Percentiles rank a stretch among this genome's conserved stretches.
Conservation (phyloP, 2,797 vertebrate species). For the Clarias fuscus region DNA sequence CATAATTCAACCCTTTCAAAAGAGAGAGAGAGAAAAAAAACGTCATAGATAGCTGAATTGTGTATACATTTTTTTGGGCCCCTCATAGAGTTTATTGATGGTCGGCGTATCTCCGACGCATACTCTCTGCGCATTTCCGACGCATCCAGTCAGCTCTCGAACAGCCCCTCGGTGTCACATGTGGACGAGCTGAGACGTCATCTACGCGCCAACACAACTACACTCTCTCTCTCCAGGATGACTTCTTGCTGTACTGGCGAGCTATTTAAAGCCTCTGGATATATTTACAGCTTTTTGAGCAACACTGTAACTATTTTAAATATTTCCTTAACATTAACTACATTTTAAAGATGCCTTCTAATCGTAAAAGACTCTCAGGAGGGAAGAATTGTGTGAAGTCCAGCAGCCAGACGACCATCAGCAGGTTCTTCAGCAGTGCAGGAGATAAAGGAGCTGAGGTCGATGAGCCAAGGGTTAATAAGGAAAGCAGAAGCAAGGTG, state of each 20-base stretch:
- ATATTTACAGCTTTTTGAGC: neutral
- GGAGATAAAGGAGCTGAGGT: slow-evolving; percentile 47
- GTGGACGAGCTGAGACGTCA: slow-evolving; percentile 27
- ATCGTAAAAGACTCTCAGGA: slow-evolving; percentile 25
- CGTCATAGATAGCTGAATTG: too few species aligned
- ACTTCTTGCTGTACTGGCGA: slow-evolving; percentile 2
- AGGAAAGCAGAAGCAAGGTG: slow-evolving; percentile 65
- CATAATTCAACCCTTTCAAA: too few species aligned
- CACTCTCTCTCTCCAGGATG: neutral
- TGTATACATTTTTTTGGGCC: too few species aligned
- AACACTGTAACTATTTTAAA: neutral
- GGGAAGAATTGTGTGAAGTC: slow-evolving; percentile 43
- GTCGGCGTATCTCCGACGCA: too few species aligned
- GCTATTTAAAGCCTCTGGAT: neutral
- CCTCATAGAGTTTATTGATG: too few species aligned
- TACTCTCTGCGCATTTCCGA: slow-evolving; percentile 12
- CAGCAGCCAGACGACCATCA: slow-evolving; percentile 70
- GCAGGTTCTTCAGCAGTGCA: slow-evolving; percentile 72
- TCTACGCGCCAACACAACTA: slow-evolving; percentile 41
- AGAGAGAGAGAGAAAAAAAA: too few species aligned
- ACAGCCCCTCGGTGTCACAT: neutral
- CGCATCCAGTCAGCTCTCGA: slow-evolving; percentile 35
- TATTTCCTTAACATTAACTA: neutral
- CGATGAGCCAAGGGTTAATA: slow-evolving; percentile 47
- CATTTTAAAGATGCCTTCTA: slow-evolving; percentile 36